Conservation (phyloP, 2,888 invertebrate species). For the Blastobasis lacticolella region DNA sequence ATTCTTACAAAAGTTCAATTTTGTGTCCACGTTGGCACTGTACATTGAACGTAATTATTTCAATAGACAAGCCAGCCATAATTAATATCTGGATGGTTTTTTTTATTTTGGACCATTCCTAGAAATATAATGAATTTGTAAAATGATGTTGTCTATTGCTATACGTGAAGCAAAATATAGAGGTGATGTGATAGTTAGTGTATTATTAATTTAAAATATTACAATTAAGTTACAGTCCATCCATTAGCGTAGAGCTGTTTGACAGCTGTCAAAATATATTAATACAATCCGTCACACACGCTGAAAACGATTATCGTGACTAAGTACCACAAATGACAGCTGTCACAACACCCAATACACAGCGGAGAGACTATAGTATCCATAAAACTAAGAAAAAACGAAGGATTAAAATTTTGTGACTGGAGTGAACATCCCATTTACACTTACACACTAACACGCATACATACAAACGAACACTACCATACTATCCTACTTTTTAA, state of each 20-base stretch:
- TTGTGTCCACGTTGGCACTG: slow-evolving; percentile 37
- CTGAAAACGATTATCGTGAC: too few species aligned
- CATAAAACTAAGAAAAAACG: slow-evolving; percentile 8
- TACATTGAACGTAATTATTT: slow-evolving; percentile 15
- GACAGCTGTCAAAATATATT: slow-evolving; percentile 10
- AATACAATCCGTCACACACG: too few species aligned
- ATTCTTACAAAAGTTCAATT: slow-evolving; percentile 21
- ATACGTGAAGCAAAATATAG: slow-evolving; percentile 11
- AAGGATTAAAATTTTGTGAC: slow-evolving; percentile 13
- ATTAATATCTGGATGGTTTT: too few species aligned
- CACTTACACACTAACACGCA: slow-evolving; percentile 6
- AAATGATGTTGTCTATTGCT: too few species aligned
- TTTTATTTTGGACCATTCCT: too few species aligned
- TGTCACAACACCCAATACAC: slow-evolving; percentile 6
- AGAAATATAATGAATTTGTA: too few species aligned
- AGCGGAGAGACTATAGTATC: slow-evolving; percentile 5
- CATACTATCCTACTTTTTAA: slow-evolving; percentile 1
- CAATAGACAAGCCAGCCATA: too few species aligned
- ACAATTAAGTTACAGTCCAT: background rate
- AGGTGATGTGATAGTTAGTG: slow-evolving; percentile 15
- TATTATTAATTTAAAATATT: background rate
- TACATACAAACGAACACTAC: slow-evolving; percentile 1
- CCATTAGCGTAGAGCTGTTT: background rate
- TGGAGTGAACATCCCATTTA: background rate
- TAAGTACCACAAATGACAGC: slow-evolving; percentile 3